Conservation (phyloP, 2,797 vertebrate species). For the Gallirallus australis region DNA sequence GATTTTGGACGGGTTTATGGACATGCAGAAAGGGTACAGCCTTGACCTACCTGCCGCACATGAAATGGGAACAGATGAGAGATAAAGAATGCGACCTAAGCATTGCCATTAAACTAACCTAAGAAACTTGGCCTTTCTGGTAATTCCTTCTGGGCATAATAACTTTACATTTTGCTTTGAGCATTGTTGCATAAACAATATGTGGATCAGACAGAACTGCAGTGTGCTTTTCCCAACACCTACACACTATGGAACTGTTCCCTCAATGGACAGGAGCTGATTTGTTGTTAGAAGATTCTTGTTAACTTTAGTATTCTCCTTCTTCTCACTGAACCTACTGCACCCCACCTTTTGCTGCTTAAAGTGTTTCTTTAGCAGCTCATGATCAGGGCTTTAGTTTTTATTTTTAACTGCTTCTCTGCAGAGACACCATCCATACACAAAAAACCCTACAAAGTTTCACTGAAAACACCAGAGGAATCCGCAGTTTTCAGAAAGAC, state of each 20-base stretch:
- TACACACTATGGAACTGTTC: background rate
- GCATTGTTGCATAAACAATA: background rate
- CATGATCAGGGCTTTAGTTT: background rate
- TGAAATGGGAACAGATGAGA: background rate
- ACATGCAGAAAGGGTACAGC: background rate
- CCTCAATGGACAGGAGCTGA: background rate
- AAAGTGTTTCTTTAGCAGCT: background rate
- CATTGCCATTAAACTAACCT: background rate
- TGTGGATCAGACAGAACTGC: background rate
- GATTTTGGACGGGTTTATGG: background rate
- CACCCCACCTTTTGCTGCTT: background rate
- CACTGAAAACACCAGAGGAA: background rate
- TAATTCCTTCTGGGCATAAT: background rate
- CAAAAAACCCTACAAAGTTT: background rate
- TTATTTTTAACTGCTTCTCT: background rate
- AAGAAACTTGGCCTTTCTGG: background rate
- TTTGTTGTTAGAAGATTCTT: background rate
- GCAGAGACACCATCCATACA: rapidly evolving
- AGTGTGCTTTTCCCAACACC: background rate
- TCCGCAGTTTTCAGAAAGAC: background rate
- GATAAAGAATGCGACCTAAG: background rate
- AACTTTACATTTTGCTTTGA: background rate
- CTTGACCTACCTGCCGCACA: background rate
- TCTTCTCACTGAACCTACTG: background rate
- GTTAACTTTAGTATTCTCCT: background rate